phyloP scores from a whole-genome alignment of 2,797 vertebrate genomes.

The Malacoraja senta region DNA sequence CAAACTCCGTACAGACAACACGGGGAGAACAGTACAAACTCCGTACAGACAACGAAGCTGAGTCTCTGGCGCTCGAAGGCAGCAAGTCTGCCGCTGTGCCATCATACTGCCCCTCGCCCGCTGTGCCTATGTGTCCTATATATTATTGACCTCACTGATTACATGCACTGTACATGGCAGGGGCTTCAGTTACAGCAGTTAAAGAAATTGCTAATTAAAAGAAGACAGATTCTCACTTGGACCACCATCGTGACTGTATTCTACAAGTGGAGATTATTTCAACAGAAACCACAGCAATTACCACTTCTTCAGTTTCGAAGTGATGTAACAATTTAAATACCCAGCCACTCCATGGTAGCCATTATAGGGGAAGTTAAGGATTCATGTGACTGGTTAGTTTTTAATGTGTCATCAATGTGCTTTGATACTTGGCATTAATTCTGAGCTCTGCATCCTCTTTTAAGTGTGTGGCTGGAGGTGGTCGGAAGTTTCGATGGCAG shows the following conservation, averaged over 20 bases:
- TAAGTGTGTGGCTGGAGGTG: neutral
- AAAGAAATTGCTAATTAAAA: neutral
- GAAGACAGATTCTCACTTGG: neutral
- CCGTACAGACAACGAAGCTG: no score
- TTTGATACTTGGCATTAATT: neutral
- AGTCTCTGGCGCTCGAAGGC: no score
- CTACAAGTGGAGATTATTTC: neutral
- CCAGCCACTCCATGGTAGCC: neutral
- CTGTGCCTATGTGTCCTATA: no score
- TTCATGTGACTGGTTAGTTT: neutral
- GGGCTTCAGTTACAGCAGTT: neutral
- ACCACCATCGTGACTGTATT: neutral
- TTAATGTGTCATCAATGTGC: neutral
- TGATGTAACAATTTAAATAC: neutral
- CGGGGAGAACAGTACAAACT: no score
- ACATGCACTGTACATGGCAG: neutral
- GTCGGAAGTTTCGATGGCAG: no score
- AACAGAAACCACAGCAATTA: neutral
- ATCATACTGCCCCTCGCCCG: no score
- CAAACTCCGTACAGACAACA: no score
- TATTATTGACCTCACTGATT: neutral
- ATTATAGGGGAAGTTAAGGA: neutral
- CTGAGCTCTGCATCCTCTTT: neutral
- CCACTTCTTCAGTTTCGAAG: neutral
- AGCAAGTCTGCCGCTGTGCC: no score